Percentiles rank a stretch among this genome's conserved stretches.
Evolutionary conservation across 2,888 invertebrate species (phyloP).

Genomic region (Schizotus pectinicornis): DNA sequence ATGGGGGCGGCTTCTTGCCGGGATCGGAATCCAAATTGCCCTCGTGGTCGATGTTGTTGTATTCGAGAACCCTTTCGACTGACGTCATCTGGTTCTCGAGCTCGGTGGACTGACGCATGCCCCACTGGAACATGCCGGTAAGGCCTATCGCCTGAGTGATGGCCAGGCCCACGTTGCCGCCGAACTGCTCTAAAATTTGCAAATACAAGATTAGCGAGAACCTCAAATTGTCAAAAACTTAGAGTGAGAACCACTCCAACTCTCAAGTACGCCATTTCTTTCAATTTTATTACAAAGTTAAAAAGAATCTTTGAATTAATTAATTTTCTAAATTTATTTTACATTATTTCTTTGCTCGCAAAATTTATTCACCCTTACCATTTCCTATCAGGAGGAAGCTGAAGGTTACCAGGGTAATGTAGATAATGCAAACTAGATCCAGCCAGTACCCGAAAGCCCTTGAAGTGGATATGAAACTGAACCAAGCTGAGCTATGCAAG

Average conservation of each 20-base stretch:
- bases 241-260: too few relatives aligned
- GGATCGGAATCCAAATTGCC: slow-evolving; percentile 62
- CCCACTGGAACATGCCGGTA: slow-evolving; percentile 81
- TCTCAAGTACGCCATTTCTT: too few relatives aligned
- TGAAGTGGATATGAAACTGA: slow-evolving; percentile 84
- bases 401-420: slow-evolving; percentile 84
- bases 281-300: too few relatives aligned
- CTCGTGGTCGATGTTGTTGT: slow-evolving; percentile 52
- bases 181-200: slow-evolving; percentile 48
- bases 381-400: slow-evolving; percentile 78
- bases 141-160: slow-evolving; percentile 56
- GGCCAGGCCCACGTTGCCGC: slow-evolving; percentile 57
- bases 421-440: slow-evolving; percentile 86
- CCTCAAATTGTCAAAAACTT: too few relatives aligned
- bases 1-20: slow-evolving; percentile 70
- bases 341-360: too few relatives aligned
- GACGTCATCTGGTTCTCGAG: slow-evolving; percentile 83
- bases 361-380: slow-evolving; percentile 51
- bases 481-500: slow-evolving; percentile 91
- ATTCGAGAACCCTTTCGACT: slow-evolving; percentile 79
- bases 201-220: neutral
- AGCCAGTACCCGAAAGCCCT: slow-evolving; percentile 94
- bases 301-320: slow-evolving; percentile 12
- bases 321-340: too few relatives aligned
- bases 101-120: slow-evolving; percentile 67